Evolutionary conservation across 2,888 invertebrate species (phyloP), one percentile per base, ranked within the genome.

Genomic region (Callyntrura guangdongensis): DNA sequence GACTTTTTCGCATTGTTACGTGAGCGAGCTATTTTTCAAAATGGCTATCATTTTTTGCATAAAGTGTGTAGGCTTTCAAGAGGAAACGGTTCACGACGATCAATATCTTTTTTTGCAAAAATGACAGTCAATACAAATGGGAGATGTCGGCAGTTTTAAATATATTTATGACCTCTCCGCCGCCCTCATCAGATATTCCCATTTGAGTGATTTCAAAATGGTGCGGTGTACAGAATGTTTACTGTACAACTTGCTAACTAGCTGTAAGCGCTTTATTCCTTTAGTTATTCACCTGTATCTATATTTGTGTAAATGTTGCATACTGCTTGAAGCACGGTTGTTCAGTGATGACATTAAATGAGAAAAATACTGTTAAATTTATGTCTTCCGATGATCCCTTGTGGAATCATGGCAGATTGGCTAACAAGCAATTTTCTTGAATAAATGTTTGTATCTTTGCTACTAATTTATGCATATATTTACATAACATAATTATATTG

Each of bases 61-160:
- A 36, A 6, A 2, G 36, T 36, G 36, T 36, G 36, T 36, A 36
- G 36, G 36, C 6, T 36, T 36, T 36, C 36, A 36, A 69, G 27
- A 69, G 36, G 69, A 36, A n/a, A 36, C 69, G 14, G n/a, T 0
- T 27, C 4, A 27, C 36, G 59, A n/a, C 59, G 59, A 59, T n/a
- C 36, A 36, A 36, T 36, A 36, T 36, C 36, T 59, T 59, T 6
- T 59, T 6, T 59, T 17, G 5, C 14, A 59, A 5, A n/a, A 36
- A 14, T 14, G 17, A 59, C 59, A 59, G 17, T 5, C 59, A 64
- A 64, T 64, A 27, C 25, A 64, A 64, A 64, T 64, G 64, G 56
- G 25, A 36, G 36, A 69, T 69, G 69, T 69, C 69, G 36, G 69
- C 69, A 36, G 25, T 61, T 59, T 61, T 22, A 61, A 61, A 61